Evolutionary conservation across 2,888 invertebrate species (phyloP).

Genomic region (Acrocyrtus sp.): DNA sequence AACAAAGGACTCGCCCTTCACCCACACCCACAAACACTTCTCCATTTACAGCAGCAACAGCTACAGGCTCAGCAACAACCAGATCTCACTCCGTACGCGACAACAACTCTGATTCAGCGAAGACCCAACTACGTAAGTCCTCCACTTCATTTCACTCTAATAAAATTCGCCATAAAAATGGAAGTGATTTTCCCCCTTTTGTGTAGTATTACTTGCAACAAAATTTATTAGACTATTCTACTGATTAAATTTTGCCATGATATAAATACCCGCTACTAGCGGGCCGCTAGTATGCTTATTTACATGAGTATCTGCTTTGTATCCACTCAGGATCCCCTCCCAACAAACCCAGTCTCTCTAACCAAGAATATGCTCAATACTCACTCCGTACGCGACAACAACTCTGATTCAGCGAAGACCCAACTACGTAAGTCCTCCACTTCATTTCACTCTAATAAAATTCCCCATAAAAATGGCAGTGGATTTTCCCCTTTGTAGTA

Average conservation of each 20-base stretch:
- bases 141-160: too few relatives aligned
- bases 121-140: slow-evolving; percentile 63
- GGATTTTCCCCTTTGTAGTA: too few relatives aligned
- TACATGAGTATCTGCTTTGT: too few relatives aligned
- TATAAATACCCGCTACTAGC: too few relatives aligned
- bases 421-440: slow-evolving; percentile 63
- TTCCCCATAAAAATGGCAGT: too few relatives aligned
- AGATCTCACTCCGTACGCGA: slow-evolving; percentile 79
- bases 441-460: slow-evolving; percentile 7
- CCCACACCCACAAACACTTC: slow-evolving; percentile 53
- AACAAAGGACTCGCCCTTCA: slow-evolving; percentile 56
- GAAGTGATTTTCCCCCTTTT: too few relatives aligned
- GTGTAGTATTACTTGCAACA: too few relatives aligned
- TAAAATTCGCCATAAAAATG: too few relatives aligned
- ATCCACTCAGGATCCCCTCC: slow-evolving; percentile 62
- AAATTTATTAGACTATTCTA: too few relatives aligned
- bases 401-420: slow-evolving; percentile 70
- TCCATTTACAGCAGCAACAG: slow-evolving; percentile 47
- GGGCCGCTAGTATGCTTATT: too few relatives aligned
- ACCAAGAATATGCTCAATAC: slow-evolving; percentile 64
- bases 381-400: slow-evolving; percentile 81
- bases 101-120: slow-evolving; percentile 74
- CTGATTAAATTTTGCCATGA: too few relatives aligned
- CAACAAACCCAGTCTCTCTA: slow-evolving; percentile 55
- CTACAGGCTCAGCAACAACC: slow-evolving; percentile 70